Evolutionary conservation across 2,797 vertebrate genomes (phyloP).

Genomic region (Xyrichtys novacula): DNA sequence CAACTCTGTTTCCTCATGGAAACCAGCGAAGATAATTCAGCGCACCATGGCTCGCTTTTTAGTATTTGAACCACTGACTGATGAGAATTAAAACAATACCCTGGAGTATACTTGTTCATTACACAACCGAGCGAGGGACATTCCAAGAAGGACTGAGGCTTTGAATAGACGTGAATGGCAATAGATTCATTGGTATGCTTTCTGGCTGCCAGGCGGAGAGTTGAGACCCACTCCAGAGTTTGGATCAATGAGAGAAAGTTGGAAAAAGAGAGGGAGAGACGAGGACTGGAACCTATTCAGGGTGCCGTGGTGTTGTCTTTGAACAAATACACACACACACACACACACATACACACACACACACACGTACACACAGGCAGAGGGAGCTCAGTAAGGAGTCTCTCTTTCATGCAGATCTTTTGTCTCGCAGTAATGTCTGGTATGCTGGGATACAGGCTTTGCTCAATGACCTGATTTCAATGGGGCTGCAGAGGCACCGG

Average conservation of each 20-base stretch:
- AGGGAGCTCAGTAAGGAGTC: slow-evolving; percentile 71
- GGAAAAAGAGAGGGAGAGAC: slow-evolving; percentile 20
- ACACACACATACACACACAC: slow-evolving; percentile 46
- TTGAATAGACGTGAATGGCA: slow-evolving; percentile 68
- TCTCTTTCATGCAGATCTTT: slow-evolving; percentile 83
- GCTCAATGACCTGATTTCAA: slow-evolving; percentile 85
- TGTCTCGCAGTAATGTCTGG: slow-evolving; percentile 85
- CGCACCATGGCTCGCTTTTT: slow-evolving; percentile 28
- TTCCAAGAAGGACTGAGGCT: slow-evolving; percentile 67
- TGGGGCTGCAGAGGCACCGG: slow-evolving; percentile 61
- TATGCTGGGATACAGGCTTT: slow-evolving; percentile 81
- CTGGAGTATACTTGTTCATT: slow-evolving; percentile 62
- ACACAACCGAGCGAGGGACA: slow-evolving; percentile 48
- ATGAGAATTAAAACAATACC: slow-evolving; percentile 70
- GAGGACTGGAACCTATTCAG: slow-evolving; percentile 65
- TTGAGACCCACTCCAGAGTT: slow-evolving; percentile 71
- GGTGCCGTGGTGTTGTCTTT: slow-evolving; percentile 53
- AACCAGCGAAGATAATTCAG: slow-evolving; percentile 38
- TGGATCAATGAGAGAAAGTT: slow-evolving; percentile 56
- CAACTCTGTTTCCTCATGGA: slow-evolving; percentile 19
- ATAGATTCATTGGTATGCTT: slow-evolving; percentile 76
- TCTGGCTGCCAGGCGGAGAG: slow-evolving; percentile 53
- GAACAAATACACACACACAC: slow-evolving; percentile 50
- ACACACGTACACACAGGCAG: slow-evolving; percentile 41
- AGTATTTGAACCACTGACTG: slow-evolving; percentile 24